Evolutionary conservation across 2,797 vertebrate species (phyloP).

Genomic region (Schizothorax lantsangensis): DNA sequence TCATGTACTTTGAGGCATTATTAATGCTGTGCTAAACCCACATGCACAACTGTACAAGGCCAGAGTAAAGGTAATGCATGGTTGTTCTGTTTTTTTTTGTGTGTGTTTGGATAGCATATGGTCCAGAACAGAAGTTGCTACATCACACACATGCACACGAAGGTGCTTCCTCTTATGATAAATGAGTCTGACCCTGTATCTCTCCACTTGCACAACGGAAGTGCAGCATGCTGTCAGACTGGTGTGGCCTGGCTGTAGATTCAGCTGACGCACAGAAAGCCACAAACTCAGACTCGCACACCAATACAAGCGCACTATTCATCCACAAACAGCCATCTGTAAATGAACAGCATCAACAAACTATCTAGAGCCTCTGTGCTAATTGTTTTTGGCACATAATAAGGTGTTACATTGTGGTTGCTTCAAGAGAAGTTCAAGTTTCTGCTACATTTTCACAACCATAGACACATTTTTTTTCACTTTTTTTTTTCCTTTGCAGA

Average conservation of each 20-base stretch:
- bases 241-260: slow-evolving; percentile 32
- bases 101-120: slow-evolving; percentile 10
- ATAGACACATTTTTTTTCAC: not conserved
- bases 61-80: not conserved
- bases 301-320: not conserved
- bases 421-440: not conserved
- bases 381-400: not conserved
- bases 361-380: not conserved
- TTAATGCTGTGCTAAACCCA: slow-evolving; percentile 5
- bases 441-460: not conserved
- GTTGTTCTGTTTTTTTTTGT: not conserved
- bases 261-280: slow-evolving; percentile 1
- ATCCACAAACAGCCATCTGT: not conserved
- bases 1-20: not conserved
- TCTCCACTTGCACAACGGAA: slow-evolving; percentile 50
- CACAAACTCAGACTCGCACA: not conserved
- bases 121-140: not conserved
- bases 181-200: slow-evolving; percentile 60
- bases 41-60: not conserved
- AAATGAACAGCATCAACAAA: slow-evolving; percentile 12
- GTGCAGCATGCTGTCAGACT: slow-evolving; percentile 44
- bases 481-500: not conserved
- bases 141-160: not conserved
- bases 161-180: slow-evolving; percentile 44
- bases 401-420: not conserved